phyloP scores from a whole-genome alignment of 2,888 invertebrate species.

The Lysandra coridon region DNA sequence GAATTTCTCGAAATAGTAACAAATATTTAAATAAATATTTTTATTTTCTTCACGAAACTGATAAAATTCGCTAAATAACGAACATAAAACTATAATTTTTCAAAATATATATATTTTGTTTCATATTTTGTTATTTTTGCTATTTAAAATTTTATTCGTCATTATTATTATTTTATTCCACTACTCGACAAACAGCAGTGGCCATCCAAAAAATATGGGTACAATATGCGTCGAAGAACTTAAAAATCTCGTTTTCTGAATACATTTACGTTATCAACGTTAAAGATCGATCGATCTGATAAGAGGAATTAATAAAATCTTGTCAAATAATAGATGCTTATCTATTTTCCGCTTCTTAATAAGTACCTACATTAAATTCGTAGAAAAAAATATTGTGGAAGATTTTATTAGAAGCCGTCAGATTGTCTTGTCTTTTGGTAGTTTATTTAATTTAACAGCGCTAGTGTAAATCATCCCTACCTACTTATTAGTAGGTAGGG shows the following conservation, averaged over 20 bases:
- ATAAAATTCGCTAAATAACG: background rate
- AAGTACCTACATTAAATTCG: background rate
- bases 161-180: background rate
- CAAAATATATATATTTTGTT: too few relatives aligned
- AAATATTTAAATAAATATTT: background rate
- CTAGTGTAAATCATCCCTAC: too few relatives aligned
- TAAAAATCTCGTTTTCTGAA: background rate
- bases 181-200: background rate
- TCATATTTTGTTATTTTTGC: too few relatives aligned
- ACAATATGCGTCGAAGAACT: background rate
- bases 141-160: background rate
- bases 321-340: slow-evolving; percentile 16
- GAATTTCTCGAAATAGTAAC: background rate
- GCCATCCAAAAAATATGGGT: background rate
- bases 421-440: background rate
- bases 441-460: background rate
- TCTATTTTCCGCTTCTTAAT: slow-evolving; percentile 14
- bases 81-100: background rate
- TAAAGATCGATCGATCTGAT: background rate
- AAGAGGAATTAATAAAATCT: slow-evolving; percentile 1
- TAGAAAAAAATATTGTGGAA: background rate
- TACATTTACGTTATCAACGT: background rate
- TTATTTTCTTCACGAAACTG: background rate
- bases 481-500: too few relatives aligned
- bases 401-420: background rate